Evolutionary conservation across 2,797 vertebrate species (phyloP), one percentile per base, ranked within the genome.

Genomic region (Gallinago nigripennis): DNA sequence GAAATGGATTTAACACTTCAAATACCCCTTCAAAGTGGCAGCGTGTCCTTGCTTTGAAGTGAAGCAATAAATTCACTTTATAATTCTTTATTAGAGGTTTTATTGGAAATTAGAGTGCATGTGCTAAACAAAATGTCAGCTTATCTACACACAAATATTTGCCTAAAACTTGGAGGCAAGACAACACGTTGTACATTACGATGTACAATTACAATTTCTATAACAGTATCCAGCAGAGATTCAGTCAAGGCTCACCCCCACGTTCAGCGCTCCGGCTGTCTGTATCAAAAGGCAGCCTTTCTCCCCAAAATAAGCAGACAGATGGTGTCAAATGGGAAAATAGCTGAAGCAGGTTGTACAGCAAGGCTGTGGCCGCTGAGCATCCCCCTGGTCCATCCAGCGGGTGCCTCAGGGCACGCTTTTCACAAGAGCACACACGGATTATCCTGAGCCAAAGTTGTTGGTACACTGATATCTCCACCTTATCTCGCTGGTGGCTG

Each of bases 111-210:
- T 65, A 72, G 72, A 90, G 71, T 43, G 58, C 75, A 33, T 43
- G 50, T 33, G 41, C 77, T 92, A 94, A 96, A 86, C 83, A 93
- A 92, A 86, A 92, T 39, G 72, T 85, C 78, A 78, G 48, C 54
- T 93, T 94, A 87, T 92, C 88, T 96, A 37, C 54, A 73, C 46
- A 75, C 76, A 95, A 87, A 82, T 95, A 82, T 88, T 90, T 93
- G 75, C 57, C 83, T 93, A 16, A 39, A 54, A 56, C 45, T 63
- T 87, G 57, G 43, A 78, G 45, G 28, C 84, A 51, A 58, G 82
- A 45, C 75, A 93, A 33, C 11, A 17, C 31, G 27, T 48, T 63
- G 61, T 68, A 30, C 46, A 39, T 77, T 95, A 6, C 71, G 81
- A 48, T 56, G 53, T 39, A 39, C 12, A 39, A 39, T 39, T 39